These are phyloP conservation scores for Oeneis ivallda DNA, from an alignment of 2,888 invertebrate genomes.

Conservation along the genomic window DNA sequence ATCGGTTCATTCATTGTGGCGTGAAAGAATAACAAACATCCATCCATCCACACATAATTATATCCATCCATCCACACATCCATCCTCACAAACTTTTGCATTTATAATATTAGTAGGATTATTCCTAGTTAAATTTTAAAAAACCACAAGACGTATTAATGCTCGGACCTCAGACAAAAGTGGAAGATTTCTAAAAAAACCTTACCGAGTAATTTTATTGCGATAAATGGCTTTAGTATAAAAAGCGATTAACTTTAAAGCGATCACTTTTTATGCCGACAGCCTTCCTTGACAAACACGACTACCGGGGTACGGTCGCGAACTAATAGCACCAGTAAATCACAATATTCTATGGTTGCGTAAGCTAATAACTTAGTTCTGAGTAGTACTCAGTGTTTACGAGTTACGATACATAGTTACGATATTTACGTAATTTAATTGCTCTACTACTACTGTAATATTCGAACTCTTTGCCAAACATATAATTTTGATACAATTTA, in stretches of 20 bases:
- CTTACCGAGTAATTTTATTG: background rate
- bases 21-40: too few species aligned
- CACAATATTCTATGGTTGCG: slow-evolving; percentile 29
- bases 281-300: slow-evolving; percentile 12
- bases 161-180: background rate
- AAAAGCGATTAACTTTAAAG: slow-evolving; percentile 16
- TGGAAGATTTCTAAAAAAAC: background rate
- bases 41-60: too few species aligned
- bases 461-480: slow-evolving; percentile 17
- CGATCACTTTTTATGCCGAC: slow-evolving; percentile 5
- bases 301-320: slow-evolving; percentile 12
- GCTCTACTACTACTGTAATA: slow-evolving; percentile 18
- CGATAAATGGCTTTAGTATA: slow-evolving; percentile 3
- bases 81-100: too few species aligned
- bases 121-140: too few species aligned
- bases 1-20: too few species aligned
- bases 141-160: too few species aligned
- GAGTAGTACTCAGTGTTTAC: slow-evolving; percentile 19
- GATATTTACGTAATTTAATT: slow-evolving; percentile 32
- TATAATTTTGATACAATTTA: slow-evolving; percentile 35
- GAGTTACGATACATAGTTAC: background rate
- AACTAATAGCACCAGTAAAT: slow-evolving; percentile 18
- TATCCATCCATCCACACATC: too few species aligned
- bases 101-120: too few species aligned
- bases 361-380: slow-evolving; percentile 29